phyloP scores from a whole-genome alignment of 1,140 invertebrate species.

The Microplitis demolitor region DNA sequence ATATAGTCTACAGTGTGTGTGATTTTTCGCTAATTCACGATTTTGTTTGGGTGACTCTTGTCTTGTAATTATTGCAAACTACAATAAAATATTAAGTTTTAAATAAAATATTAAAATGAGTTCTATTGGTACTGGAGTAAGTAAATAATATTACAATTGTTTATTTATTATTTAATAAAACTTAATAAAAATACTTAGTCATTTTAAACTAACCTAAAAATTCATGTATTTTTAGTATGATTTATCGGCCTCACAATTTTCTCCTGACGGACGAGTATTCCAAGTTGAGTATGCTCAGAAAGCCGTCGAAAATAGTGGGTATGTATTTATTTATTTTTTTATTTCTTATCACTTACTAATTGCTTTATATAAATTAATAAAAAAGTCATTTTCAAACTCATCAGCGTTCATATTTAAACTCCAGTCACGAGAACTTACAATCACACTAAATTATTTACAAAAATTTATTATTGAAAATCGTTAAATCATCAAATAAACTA shows the following conservation, averaged over 20 bases:
- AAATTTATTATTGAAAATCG: too few species aligned
- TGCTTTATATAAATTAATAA: too few species aligned
- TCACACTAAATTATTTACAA: too few species aligned
- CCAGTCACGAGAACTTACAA: too few species aligned
- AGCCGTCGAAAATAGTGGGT: constrained; percentile 98
- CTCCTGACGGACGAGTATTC: constrained; percentile 97
- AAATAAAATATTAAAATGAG: constrained; percentile 71
- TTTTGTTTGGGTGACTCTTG: neutral
- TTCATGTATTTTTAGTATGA: constrained; percentile 81
- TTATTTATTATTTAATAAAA: constrained; percentile 21
- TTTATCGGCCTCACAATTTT: constrained; percentile 99
- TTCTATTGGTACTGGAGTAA: constrained; percentile 94
- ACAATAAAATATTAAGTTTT: neutral
- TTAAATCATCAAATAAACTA: neutral
- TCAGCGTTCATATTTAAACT: too few species aligned
- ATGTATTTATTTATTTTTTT: constrained; percentile 42
- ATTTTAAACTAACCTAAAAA: constrained; percentile 34
- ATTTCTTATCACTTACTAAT: neutral
- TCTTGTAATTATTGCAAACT: too few species aligned
- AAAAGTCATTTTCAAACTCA: too few species aligned
- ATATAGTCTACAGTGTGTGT: neutral
- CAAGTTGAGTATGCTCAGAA: constrained; percentile 99
- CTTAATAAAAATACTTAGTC: constrained; percentile 18
- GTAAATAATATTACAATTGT: constrained; percentile 48
- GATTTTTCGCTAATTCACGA: constrained; percentile 35